These are phyloP conservation scores for Limanda limanda DNA, from an alignment of 2,113 vertebrate species.

Conservation along the genomic window DNA sequence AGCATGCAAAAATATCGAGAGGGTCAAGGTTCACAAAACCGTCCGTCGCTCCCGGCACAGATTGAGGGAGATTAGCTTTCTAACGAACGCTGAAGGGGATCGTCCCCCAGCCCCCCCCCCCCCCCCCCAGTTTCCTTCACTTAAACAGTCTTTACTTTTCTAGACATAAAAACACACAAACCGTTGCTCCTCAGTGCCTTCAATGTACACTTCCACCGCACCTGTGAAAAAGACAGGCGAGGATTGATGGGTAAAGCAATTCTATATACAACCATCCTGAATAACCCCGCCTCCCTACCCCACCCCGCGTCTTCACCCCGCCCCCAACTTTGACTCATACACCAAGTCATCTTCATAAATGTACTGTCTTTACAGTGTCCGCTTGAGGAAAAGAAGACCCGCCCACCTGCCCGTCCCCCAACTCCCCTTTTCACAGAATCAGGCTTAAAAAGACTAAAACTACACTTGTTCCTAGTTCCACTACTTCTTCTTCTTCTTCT, in stretches of 20 bases:
- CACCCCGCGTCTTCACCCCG: neutral
- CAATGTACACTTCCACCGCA: constrained; percentile 49
- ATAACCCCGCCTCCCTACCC: constrained; percentile 23
- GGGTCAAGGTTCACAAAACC: constrained; percentile 50
- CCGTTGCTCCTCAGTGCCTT: constrained; percentile 49
- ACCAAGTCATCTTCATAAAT: constrained; percentile 67
- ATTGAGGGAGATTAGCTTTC: neutral
- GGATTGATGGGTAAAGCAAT: constrained; percentile 58
- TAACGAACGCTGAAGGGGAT: neutral
- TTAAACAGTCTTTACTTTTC: constrained; percentile 65
- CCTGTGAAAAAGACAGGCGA: constrained; percentile 72
- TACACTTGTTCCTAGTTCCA: constrained; percentile 66
- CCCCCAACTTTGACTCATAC: constrained; percentile 6
- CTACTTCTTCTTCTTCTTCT: constrained; percentile 48
- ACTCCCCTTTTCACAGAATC: constrained; percentile 57
- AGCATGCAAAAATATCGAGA: constrained; percentile 81
- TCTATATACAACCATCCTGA: constrained; percentile 71
- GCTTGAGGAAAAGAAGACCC: constrained; percentile 38
- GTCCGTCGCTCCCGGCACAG: constrained; percentile 37
- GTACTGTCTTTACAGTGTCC: constrained; percentile 71
- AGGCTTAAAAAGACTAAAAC: constrained; percentile 68
- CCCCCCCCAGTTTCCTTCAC: constrained; percentile 36
- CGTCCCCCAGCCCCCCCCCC: neutral
- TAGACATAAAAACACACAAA: constrained; percentile 59
- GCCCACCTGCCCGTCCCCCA: neutral